A percentile compares a stretch with the other conserved stretches of the same genome.
Evolutionary conservation across 2,113 vertebrate species (phyloP).

Genomic region (Empidonax alnorum): DNA sequence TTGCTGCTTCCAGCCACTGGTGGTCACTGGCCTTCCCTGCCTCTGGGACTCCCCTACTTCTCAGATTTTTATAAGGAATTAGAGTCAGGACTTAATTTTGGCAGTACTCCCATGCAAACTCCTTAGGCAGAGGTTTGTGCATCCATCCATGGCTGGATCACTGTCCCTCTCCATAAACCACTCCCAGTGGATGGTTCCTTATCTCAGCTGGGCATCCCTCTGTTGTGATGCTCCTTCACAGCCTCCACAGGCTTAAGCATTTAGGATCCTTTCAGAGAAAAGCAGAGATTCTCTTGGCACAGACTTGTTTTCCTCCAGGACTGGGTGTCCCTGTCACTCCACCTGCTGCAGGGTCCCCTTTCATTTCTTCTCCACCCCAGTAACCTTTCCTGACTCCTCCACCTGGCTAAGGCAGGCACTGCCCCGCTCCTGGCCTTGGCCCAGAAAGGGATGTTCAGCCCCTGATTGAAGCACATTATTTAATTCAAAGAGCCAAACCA

Average conservation of each 20-base stretch:
- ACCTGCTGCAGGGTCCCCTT: not conserved
- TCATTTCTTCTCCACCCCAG: not conserved
- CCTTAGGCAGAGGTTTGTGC: not conserved
- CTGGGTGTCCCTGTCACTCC: not conserved
- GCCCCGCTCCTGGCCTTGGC: not conserved
- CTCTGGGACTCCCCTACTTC: not conserved
- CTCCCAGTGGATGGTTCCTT: not conserved
- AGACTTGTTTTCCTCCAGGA: not conserved
- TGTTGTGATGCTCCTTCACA: not conserved
- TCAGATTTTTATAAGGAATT: not conserved
- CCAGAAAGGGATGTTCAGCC: not conserved
- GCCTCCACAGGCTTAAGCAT: not conserved
- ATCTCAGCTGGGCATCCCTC: not conserved
- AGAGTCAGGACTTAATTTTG: not conserved
- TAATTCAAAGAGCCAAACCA: not conserved
- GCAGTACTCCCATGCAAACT: fast-evolving
- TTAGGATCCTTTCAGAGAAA: not conserved
- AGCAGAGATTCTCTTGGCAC: not conserved
- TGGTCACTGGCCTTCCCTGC: not conserved
- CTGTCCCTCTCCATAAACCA: not conserved
- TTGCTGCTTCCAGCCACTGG: not conserved
- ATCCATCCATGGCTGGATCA: not conserved
- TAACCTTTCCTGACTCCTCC: not conserved
- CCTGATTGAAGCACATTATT: not conserved
- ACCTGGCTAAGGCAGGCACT: not conserved